These are phyloP conservation scores for Seriola aureovittata DNA, from an alignment of 2,113 vertebrate species.

Conservation along the genomic window DNA sequence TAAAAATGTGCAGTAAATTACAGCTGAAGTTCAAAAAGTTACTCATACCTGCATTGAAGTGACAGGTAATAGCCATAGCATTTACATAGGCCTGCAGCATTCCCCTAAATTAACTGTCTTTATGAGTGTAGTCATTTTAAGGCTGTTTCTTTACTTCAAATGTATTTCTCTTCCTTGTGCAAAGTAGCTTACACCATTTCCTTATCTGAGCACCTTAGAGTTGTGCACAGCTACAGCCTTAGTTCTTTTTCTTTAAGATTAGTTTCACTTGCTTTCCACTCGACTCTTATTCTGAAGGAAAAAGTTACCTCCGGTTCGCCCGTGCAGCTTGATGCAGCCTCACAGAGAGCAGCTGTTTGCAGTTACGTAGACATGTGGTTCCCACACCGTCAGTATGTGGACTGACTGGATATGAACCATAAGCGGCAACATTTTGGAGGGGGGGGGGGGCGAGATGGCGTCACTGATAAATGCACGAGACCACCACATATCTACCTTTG, in stretches of 20 bases:
- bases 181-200: neutral
- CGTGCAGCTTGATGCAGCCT: conserved; percentile 41
- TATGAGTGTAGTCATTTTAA: too few species aligned
- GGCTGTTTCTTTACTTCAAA: too few species aligned
- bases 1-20: too few species aligned
- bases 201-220: neutral
- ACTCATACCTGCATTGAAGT: too few species aligned
- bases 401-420: conserved; percentile 30
- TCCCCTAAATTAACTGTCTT: too few species aligned
- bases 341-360: conserved; percentile 73
- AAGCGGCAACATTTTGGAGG: conserved; percentile 33
- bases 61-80: too few species aligned
- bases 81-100: too few species aligned
- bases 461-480: conserved; percentile 40
- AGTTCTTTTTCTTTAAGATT: neutral
- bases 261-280: neutral
- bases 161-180: too few species aligned
- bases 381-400: conserved; percentile 77
- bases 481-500: neutral
- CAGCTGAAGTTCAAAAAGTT: too few species aligned
- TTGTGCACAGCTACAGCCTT: neutral
- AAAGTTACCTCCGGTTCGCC: conserved; percentile 25
- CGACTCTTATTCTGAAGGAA: conserved; percentile 58
- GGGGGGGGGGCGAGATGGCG: neutral
- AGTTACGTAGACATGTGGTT: conserved; percentile 89